Conservation (phyloP, 2,797 vertebrate species). For the Molothrus aeneus region DNA sequence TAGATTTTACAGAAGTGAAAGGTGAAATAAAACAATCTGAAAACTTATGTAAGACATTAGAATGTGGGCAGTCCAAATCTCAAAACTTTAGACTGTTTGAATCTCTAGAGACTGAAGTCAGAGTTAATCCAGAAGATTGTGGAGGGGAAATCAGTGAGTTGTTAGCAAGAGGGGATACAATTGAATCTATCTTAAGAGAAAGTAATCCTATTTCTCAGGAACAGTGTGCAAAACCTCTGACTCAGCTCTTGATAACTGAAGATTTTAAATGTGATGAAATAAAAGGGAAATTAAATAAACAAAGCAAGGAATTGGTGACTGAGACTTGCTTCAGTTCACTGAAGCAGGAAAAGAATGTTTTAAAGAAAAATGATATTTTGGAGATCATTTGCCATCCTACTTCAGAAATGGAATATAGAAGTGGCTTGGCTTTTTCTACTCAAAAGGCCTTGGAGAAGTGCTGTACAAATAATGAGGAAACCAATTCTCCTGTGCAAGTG, state of each 20-base stretch:
- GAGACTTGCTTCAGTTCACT: background rate
- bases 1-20: background rate
- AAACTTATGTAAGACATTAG: background rate
- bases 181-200: background rate
- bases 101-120: background rate
- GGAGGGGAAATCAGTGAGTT: background rate
- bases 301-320: background rate
- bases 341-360: background rate
- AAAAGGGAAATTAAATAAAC: background rate
- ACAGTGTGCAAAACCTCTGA: background rate
- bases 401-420: background rate
- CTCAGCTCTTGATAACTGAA: background rate
- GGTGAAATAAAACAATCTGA: conserved; percentile 19
- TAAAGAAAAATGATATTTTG: background rate
- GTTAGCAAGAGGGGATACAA: background rate
- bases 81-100: background rate
- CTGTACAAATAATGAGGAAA: background rate
- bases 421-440: background rate
- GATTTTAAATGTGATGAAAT: background rate
- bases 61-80: background rate
- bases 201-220: background rate
- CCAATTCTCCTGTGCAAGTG: background rate
- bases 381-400: background rate
- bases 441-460: background rate
- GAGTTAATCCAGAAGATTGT: background rate